Conservation (phyloP, 2,888 invertebrate species). For the Petrophora chlorosata region DNA sequence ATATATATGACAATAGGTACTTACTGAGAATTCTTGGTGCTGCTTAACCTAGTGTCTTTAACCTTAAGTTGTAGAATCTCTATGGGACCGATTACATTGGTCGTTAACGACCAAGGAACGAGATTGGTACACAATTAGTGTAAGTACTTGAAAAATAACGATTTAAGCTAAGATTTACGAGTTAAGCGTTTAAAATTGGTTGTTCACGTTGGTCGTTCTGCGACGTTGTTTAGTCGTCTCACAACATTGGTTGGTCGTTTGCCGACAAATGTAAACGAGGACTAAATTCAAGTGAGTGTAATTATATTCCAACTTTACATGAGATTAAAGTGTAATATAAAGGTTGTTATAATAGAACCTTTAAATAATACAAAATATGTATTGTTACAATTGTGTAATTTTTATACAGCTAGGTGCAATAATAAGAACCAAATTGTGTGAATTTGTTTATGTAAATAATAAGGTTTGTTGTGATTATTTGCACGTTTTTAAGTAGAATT, state of each 20-base stretch:
- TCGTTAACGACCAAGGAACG: not conserved
- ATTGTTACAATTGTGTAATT: slow-evolving; percentile 3
- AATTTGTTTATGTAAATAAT: not conserved
- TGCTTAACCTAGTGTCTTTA: slow-evolving; percentile 8
- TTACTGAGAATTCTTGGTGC: slow-evolving; percentile 13
- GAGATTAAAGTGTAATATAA: not conserved
- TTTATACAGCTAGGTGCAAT: slow-evolving; percentile 20
- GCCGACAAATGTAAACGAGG: not conserved
- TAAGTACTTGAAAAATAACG: no score
- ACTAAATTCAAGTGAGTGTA: not conserved
- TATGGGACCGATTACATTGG: not conserved
- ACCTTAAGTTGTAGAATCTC: slow-evolving; percentile 8
- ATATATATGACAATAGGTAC: no score
- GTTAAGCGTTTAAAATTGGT: no score
- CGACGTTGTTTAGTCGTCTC: no score
- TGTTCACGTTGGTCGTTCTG: no score
- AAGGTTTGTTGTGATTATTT: slow-evolving; percentile 1
- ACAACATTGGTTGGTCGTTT: not conserved
- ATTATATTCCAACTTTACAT: no score
- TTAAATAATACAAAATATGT: not conserved
- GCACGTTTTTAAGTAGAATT: not conserved
- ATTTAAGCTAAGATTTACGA: no score
- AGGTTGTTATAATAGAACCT: not conserved
- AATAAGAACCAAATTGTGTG: slow-evolving; percentile 16
- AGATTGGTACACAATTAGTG: not conserved